A percentile compares a stretch with the other conserved stretches of the same genome.
phyloP scores from a whole-genome alignment of 2,113 vertebrate species.

The Craseonycteris thonglongyai region DNA sequence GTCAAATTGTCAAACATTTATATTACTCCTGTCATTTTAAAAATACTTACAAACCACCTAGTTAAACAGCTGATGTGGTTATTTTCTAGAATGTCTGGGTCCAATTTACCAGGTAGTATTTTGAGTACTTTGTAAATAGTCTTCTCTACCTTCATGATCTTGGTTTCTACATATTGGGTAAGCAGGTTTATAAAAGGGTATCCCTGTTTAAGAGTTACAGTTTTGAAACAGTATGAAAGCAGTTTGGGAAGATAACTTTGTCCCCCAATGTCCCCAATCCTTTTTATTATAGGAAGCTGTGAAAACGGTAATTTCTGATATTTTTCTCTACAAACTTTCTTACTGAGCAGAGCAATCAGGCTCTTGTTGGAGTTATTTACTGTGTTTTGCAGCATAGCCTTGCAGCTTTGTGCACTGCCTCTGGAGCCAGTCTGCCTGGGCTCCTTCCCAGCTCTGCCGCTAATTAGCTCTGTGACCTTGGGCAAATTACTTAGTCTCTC shows the following conservation, averaged over 20 bases:
- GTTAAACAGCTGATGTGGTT: neutral
- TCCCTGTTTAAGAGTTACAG: neutral
- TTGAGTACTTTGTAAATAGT: neutral
- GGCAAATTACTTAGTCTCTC: neutral
- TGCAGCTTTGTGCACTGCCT: neutral
- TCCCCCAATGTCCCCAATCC: neutral
- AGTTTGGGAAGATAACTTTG: neutral
- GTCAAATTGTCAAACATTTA: neutral
- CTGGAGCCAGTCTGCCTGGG: neutral
- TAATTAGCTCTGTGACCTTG: constrained; percentile 52
- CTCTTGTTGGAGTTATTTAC: neutral
- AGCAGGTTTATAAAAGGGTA: neutral
- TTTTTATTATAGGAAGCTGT: neutral
- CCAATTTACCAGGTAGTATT: neutral
- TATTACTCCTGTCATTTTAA: neutral
- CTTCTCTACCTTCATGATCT: neutral
- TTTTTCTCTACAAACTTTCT: neutral
- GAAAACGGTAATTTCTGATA: neutral
- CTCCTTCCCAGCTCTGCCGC: neutral
- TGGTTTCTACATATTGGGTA: neutral
- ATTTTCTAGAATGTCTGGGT: neutral
- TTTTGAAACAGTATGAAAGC: neutral
- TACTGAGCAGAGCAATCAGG: neutral
- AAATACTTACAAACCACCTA: neutral
- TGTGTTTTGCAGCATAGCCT: neutral